Evolutionary conservation across 92 coral and sea anemone genomes (phyloP).

Genomic region (Phymanthus crucifer): DNA sequence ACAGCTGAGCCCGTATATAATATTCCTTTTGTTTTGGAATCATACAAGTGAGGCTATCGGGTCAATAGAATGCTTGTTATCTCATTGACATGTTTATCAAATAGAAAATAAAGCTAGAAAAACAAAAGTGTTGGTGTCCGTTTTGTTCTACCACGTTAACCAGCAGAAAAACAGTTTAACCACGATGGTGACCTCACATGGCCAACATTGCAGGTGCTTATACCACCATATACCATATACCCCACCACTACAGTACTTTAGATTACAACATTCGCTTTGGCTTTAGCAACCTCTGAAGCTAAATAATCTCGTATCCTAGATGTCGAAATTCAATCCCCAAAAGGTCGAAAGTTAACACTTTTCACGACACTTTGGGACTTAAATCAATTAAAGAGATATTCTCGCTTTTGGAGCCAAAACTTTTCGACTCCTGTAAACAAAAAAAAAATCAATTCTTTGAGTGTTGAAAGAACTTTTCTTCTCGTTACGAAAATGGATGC

Average conservation of each 20-base stretch:
- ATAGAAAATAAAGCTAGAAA: not conserved
- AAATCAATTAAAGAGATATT: not conserved
- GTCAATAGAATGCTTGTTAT: too few species aligned
- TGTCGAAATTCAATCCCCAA: not conserved
- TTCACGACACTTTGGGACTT: not conserved
- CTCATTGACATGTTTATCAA: not conserved
- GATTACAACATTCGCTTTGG: not conserved
- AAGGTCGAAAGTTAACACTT: not conserved
- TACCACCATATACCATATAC: too few species aligned
- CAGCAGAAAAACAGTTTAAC: not conserved
- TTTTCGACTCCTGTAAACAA: not conserved
- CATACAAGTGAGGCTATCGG: too few species aligned
- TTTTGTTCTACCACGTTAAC: conserved; percentile 4
- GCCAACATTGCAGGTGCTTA: not conserved
- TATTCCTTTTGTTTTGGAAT: too few species aligned
- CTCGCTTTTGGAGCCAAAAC: not conserved
- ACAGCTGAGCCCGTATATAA: too few species aligned
- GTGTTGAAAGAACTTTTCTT: not conserved
- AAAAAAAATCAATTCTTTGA: conserved; percentile 3
- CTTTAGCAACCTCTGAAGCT: not conserved
- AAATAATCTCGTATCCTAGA: not conserved
- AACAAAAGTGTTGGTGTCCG: not conserved
- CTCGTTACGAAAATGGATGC: not conserved
- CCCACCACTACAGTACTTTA: not conserved
- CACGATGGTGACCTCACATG: conserved; percentile 4